Percentiles rank a stretch among this genome's conserved stretches.
Conservation (phyloP, 2,888 invertebrate genomes). For the Stomorhina lunata region DNA sequence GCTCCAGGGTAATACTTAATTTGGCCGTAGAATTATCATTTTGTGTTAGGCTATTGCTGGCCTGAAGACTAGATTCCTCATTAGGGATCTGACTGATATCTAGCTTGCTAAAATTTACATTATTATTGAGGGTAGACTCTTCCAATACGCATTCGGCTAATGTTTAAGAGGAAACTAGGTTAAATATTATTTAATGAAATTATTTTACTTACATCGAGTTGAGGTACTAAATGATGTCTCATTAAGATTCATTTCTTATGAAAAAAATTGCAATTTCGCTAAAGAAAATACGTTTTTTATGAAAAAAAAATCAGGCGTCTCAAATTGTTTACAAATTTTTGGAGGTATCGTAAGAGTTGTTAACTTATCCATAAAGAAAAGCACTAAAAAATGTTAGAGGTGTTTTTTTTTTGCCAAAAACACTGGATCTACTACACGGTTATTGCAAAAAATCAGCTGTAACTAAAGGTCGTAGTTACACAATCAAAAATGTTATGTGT, state of each 20-base stretch:
- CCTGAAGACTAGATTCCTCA: not conserved
- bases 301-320: too few relatives aligned
- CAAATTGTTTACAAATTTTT: too few relatives aligned
- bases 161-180: not conserved
- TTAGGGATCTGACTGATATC: conserved; percentile 17
- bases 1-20: conserved; percentile 45
- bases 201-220: not conserved
- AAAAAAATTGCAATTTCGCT: too few relatives aligned
- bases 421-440: too few relatives aligned
- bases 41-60: not conserved
- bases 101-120: conserved; percentile 36
- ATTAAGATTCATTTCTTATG: not conserved
- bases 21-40: not conserved
- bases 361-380: too few relatives aligned
- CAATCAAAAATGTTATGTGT: too few relatives aligned
- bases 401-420: too few relatives aligned
- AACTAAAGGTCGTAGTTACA: too few relatives aligned
- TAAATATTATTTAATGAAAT: not conserved
- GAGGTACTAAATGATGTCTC: not conserved
- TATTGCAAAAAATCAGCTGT: too few relatives aligned
- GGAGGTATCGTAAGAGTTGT: too few relatives aligned
- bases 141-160: not conserved
- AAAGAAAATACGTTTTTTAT: too few relatives aligned
- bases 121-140: conserved; percentile 6
- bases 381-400: too few relatives aligned